Evolutionary conservation across 2,888 invertebrate genomes (phyloP).

Genomic region (Chaitophorus viminalis): DNA sequence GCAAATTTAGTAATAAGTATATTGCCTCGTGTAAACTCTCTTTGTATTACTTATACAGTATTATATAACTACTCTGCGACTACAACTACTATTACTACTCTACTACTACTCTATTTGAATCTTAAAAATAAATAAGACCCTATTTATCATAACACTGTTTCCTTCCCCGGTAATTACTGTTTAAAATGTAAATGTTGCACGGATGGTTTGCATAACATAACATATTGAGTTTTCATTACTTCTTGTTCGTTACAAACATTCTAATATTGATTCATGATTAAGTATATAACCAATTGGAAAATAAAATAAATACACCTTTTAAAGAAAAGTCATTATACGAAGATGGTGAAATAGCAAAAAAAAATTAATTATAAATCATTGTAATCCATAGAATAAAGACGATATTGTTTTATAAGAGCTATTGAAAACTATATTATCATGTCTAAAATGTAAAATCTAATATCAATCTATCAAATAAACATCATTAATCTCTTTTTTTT

Average conservation of each 20-base stretch:
- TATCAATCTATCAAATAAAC: constrained; percentile 29
- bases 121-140: neutral
- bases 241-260: neutral
- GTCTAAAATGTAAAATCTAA: constrained; percentile 24
- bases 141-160: neutral
- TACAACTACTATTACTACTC: neutral
- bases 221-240: neutral
- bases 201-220: neutral
- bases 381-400: neutral
- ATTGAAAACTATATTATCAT: constrained; percentile 3
- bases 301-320: too few relatives aligned
- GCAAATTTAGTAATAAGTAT: neutral
- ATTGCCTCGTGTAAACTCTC: neutral
- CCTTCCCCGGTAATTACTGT: neutral
- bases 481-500: constrained; percentile 26
- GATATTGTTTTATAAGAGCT: constrained; percentile 24
- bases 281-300: too few relatives aligned
- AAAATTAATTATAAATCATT: constrained; percentile 1
- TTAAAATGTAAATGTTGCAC: neutral
- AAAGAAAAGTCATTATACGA: too few relatives aligned
- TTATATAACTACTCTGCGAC: too few relatives aligned
- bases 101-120: neutral
- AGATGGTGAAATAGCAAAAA: neutral
- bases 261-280: too few relatives aligned
- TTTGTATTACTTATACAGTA: too few relatives aligned